Percentiles rank a stretch among this genome's conserved stretches.
Conservation (phyloP, 2,888 invertebrate genomes). For the Cetonia aurata region DNA sequence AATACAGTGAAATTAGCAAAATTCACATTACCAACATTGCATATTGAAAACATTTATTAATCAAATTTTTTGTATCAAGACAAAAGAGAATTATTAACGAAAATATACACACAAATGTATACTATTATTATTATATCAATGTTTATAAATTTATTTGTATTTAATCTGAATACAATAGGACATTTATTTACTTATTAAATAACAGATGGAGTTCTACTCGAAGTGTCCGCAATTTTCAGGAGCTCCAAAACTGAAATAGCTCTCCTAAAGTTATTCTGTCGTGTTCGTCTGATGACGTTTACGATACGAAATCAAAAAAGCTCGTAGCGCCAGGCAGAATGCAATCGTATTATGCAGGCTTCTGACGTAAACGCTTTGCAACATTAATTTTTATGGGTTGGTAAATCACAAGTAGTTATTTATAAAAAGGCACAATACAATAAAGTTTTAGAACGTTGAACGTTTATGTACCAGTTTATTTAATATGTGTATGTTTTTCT, state of each 20-base stretch:
- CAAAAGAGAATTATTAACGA: too few relatives aligned
- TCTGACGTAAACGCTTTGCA: conserved; percentile 1
- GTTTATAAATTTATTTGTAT: too few relatives aligned
- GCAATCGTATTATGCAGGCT: conserved; percentile 6
- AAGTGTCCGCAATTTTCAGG: conserved; percentile 23
- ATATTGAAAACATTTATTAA: neutral
- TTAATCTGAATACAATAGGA: conserved; percentile 13
- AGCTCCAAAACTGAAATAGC: conserved; percentile 28
- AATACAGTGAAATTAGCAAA: neutral
- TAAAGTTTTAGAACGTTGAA: neutral
- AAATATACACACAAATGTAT: too few relatives aligned
- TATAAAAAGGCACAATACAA: too few relatives aligned
- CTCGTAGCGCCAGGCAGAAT: neutral
- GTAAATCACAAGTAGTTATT: conserved; percentile 5
- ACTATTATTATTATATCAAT: too few relatives aligned
- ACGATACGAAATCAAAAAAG: conserved; percentile 3
- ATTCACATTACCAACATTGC: neutral
- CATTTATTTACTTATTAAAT: conserved; percentile 28
- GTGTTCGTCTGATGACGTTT: neutral
- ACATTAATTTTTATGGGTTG: neutral
- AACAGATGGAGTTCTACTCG: conserved; percentile 16
- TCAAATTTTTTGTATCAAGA: neutral
- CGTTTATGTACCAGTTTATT: too few relatives aligned
- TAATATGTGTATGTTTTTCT: too few relatives aligned
- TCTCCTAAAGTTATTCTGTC: conserved; percentile 16